Base-by-base conservation (phyloP, 2,797 vertebrate genomes). In the Melanotaenia pygmaea region DNA sequence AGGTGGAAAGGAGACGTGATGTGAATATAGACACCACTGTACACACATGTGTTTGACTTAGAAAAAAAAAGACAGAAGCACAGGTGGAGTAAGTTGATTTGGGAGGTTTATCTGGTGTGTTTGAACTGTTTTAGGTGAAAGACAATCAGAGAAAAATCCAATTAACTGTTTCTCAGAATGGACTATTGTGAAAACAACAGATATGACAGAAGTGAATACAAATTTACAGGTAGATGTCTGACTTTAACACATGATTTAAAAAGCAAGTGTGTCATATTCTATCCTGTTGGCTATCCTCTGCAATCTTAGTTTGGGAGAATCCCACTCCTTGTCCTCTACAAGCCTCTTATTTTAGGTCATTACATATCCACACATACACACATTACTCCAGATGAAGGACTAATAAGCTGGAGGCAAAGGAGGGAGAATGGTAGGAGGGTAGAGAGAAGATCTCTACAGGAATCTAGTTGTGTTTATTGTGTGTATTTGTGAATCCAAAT, bases 341-440 rank as follows among this genome's bases (percentile, higher is more conserved):
- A 81, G 67, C 35, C 76, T 89, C 82, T 87, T 92, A 93, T 93
- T 34, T 91, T 91, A 87, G 93, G 93, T 92, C 92, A 92, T 82
- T 89, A 90, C 86, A 74, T 62, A 74, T 83, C 54, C 69, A 65
- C 72, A 54, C 60, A 76, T 59, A 76, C 64, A 68, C 51, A 67
- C 26, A 77, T 58, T 72, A 67, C 64, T 18, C 2, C 20, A 30
- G 76, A 64, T 82, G 75, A 81, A 65, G 62, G 74, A 32, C 59
- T 47, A 58, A 67, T 70, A 67, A 74, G 79, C 77, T 76, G 70
- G 57, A 82, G 79, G 79, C 75, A 76, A 45, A 20, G 70, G 64
- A 81, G 64, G 71, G 35, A 64, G 73, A 64, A 74, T 70, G 83
- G 88, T 76, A 73, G 76, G 74, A 81, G 60, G 58, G 78, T 78